phyloP scores from a whole-genome alignment of 2,888 invertebrate species.

The Hyppa rectilinea region DNA sequence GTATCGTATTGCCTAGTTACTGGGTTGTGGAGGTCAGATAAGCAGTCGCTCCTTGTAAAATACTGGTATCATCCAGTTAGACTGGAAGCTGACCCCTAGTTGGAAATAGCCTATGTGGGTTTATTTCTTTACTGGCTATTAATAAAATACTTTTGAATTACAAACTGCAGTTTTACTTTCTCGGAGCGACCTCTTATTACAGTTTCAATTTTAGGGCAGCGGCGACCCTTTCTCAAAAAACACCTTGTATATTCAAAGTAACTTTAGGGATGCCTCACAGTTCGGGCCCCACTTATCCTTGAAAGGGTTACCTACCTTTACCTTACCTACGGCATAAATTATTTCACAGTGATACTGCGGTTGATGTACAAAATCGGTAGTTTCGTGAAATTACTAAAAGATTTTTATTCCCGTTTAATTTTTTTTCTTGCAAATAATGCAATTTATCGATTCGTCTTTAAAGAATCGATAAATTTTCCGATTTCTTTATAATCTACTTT shows the following conservation, averaged over 20 bases:
- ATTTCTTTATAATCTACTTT: too few species aligned
- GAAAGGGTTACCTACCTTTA: constrained; percentile 57
- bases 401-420: neutral
- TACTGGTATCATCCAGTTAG: too few species aligned
- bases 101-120: too few species aligned
- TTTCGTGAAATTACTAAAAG: neutral
- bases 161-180: neutral
- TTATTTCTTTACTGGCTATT: too few species aligned
- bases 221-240: constrained; percentile 26
- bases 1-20: too few species aligned
- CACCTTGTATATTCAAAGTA: constrained; percentile 35
- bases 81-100: neutral
- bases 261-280: constrained; percentile 42
- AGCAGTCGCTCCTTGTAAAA: too few species aligned
- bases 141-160: too few species aligned
- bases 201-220: neutral
- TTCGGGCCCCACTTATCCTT: constrained; percentile 41
- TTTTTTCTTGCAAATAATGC: too few species aligned
- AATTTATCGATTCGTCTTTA: too few species aligned
- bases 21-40: too few species aligned
- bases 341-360: constrained; percentile 38
- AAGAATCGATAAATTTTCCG: too few species aligned
- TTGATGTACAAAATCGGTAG: neutral
- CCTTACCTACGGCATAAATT: constrained; percentile 58
- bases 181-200: neutral